Base-by-base conservation (phyloP, 1,140 invertebrate species). In the Laupala kohalensis region DNA sequence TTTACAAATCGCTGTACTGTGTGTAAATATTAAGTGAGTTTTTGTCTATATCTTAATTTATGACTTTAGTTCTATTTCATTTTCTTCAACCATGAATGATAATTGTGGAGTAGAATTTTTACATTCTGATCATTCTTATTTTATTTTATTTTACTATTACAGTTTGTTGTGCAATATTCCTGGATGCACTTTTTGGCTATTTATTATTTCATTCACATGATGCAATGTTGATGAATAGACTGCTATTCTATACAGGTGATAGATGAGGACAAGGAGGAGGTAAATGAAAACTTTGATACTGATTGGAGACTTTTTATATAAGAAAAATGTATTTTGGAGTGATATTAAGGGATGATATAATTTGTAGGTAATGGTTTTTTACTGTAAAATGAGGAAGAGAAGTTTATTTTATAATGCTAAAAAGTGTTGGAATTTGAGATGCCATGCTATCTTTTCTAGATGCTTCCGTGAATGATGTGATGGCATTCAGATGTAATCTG, bases 281-380 rank as follows among this genome's bases (percentile, higher is more conserved):
- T 53, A 72, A 23, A 28, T 29, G 63, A 67, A 29, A 28, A 70
- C 63, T 23, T 26, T 72, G 67, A 67, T 64, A 72, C 67, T 26
- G 71, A 72, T 68, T 68, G 71, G 71, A 30, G 67, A 67, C 65
- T 72, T 71, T 72, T 72, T 68, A 68, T 37, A 37, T 23, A 25
- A 67, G 63, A 67, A 26, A 68, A 68, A 66, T 72, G 71, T 72
- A 72, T 72, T 72, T 72, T 72, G 65, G 71, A 72, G 53, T 72
- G 71, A 67, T 72, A 72, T 72, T 72, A 29, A 28, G 71, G 30
- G 71, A 30, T 69, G 67, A 68, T 67, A 62, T 67, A 71, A 72
- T 72, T 72, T 72, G 65, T 72, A 67, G 71, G 53, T 64, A 68
- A 30, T 67, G 65, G 71, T 37, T 68, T 67, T 72, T 72, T 28